Base-by-base conservation (phyloP, 1,140 invertebrate species). In the Dendroctonus ponderosae region DNA sequence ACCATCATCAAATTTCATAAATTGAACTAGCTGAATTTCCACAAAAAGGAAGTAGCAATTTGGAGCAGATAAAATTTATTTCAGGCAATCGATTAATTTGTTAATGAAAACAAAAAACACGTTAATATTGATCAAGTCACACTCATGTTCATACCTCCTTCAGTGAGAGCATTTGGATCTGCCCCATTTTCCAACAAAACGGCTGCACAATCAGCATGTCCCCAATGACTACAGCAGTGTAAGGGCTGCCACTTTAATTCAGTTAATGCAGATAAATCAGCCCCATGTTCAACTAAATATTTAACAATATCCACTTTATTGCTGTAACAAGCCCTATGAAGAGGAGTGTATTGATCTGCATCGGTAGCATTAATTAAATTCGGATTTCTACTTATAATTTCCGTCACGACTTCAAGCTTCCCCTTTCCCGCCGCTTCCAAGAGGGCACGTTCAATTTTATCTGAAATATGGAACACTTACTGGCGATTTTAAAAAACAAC, bases 171-270 rank as follows among this genome's bases (percentile, higher is more conserved):
- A 82, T 96, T 96, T 0, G 96, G 83, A 80, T 97, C 85, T 3
- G 93, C 92, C n/a, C 94, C 94, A 74, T 88, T 85, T 58, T 89
- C 85, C 14, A 99, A 75, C 39, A 99, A 79, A 46, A 89, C 71
- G 48, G 85, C 83, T 12, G 86, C 92, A 74, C 89, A 88, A 60
- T 89, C 81, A 12, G 87, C 85, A 76, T 92, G 89, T 75, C 94
- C 96, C 97, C 97, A 99, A 72, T 90, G 89, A 73, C 90, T 91
- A 43, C 91, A 91, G 9, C 92, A 96, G 82, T 98, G 96, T 50
- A 99, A 77, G 0, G 96, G 93, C 66, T 92, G 90, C 97, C 97
- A 99, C 3, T 87, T 87, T 74, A 97, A 86, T 48, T 87, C 82
- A 4, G 96, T 98, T 77, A 83, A 82, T 0, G 89, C 85, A 72